A percentile compares a stretch with the other conserved stretches of the same genome.
These are phyloP conservation scores for Gobius niger DNA, from an alignment of 2,113 vertebrate species.

Conservation along the genomic window DNA sequence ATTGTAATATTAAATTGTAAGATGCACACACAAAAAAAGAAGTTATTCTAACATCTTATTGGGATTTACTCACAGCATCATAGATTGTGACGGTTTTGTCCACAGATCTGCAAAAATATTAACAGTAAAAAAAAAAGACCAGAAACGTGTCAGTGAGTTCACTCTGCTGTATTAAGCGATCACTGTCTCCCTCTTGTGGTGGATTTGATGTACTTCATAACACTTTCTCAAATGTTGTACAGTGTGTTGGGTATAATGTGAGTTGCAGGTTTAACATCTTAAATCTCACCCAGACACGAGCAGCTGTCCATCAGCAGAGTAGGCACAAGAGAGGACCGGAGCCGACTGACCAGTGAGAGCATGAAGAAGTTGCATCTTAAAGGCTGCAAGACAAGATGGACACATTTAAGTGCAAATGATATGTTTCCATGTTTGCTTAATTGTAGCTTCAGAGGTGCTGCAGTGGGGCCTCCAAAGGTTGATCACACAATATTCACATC, in stretches of 20 bases:
- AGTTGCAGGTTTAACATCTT: neutral
- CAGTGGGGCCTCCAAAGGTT: no score
- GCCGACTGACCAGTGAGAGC: conserved; percentile 83
- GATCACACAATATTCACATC: no score
- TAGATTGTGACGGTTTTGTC: conserved; percentile 90
- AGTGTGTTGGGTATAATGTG: neutral
- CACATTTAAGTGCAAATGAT: neutral
- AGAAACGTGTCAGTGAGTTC: neutral
- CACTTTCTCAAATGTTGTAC: neutral
- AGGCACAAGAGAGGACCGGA: conserved; percentile 88
- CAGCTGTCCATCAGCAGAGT: conserved; percentile 87
- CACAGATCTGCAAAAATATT: conserved; percentile 83
- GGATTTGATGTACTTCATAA: neutral
- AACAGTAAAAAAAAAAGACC: neutral
- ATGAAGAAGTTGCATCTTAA: conserved; percentile 81
- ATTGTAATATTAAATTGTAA: neutral
- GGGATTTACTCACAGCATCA: conserved; percentile 85
- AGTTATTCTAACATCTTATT: neutral
- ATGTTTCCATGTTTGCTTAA: no score
- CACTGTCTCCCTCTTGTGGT: conserved; percentile 58
- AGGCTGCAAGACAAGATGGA: conserved; percentile 68
- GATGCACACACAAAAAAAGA: neutral
- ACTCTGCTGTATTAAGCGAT: conserved; percentile 1
- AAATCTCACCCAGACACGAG: conserved; percentile 85
- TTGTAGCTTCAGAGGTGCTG: no score